Evolutionary conservation across 1,140 invertebrate species (phyloP).

Genomic region (Temnothorax curvispinosus): DNA sequence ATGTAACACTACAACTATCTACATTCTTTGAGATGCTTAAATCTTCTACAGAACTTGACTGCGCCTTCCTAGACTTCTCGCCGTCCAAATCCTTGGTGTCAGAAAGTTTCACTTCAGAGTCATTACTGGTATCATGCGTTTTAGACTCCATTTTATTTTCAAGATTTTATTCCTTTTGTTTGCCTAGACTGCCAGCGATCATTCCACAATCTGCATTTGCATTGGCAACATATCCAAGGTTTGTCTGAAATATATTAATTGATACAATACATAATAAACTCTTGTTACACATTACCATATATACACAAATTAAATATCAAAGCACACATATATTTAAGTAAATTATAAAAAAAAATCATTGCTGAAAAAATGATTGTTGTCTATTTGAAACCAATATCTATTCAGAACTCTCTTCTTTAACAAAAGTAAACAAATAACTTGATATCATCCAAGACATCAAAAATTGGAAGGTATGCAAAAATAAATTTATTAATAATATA

Average conservation of each 20-base stretch:
- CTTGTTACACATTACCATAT: not conserved
- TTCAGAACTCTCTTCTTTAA: not conserved
- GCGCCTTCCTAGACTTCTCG: not conserved
- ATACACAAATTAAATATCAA: not conserved
- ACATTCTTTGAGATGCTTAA: not conserved
- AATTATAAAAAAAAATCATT: not conserved
- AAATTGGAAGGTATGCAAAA: not conserved
- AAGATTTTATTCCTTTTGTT: not conserved
- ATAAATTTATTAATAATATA: too few species aligned
- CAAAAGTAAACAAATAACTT: not conserved
- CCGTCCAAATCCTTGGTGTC: not conserved
- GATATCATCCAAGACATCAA: not conserved
- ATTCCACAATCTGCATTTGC: not conserved
- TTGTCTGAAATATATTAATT: constrained; percentile 15
- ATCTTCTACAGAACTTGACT: not conserved
- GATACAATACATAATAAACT: not conserved
- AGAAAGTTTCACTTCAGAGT: not conserved
- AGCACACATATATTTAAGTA: not conserved
- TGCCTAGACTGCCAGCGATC: not conserved
- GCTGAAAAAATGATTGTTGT: not conserved
- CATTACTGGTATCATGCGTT: too few species aligned
- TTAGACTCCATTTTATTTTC: constrained; percentile 28
- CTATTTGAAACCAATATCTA: not conserved
- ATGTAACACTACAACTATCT: not conserved
- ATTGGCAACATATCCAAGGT: not conserved